Percentiles rank a stretch among this genome's conserved stretches.
These are phyloP conservation scores for Noctua pronuba DNA, from an alignment of 2,888 invertebrate species.

Conservation along the genomic window DNA sequence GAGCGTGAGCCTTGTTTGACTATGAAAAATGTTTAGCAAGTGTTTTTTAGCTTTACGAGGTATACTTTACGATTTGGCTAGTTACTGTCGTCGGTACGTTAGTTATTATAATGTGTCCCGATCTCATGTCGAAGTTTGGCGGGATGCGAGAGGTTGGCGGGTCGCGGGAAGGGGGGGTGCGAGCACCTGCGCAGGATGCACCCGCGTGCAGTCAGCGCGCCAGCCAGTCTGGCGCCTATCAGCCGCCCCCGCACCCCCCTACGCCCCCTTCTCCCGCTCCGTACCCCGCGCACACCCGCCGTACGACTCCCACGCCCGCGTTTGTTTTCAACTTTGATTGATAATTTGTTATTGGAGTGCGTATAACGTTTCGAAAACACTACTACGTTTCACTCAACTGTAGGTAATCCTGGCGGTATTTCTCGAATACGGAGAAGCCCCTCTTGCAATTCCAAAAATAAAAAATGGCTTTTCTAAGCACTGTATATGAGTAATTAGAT, in stretches of 20 bases:
- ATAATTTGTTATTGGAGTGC: constrained; percentile 89
- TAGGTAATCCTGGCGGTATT: constrained; percentile 46
- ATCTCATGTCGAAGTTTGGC: constrained; percentile 70
- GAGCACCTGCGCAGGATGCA: constrained; percentile 86
- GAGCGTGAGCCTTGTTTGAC: not conserved
- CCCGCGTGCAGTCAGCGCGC: constrained; percentile 83
- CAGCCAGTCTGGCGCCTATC: constrained; percentile 87
- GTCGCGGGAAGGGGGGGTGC: constrained; percentile 38
- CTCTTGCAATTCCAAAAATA: not conserved
- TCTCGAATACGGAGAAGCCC: constrained; percentile 11
- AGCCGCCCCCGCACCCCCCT: constrained; percentile 62
- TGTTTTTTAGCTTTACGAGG: constrained; percentile 13
- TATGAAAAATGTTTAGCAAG: not conserved
- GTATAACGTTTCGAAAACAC: constrained; percentile 82
- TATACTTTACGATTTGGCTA: constrained; percentile 23
- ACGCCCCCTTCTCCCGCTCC: constrained; percentile 17
- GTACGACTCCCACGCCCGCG: constrained; percentile 79
- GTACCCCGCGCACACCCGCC: constrained; percentile 59
- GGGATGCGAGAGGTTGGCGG: constrained; percentile 63
- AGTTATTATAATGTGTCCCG: constrained; percentile 63
- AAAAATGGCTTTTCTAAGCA: not conserved
- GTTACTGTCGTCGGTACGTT: constrained; percentile 20
- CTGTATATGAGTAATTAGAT: not conserved
- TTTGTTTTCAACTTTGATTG: constrained; percentile 90
- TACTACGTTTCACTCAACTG: constrained; percentile 67